A percentile compares a stretch with the other conserved stretches of the same genome.
Evolutionary conservation across 2,888 invertebrate species (phyloP).

Genomic region (Pseudeuparius sepicola): DNA sequence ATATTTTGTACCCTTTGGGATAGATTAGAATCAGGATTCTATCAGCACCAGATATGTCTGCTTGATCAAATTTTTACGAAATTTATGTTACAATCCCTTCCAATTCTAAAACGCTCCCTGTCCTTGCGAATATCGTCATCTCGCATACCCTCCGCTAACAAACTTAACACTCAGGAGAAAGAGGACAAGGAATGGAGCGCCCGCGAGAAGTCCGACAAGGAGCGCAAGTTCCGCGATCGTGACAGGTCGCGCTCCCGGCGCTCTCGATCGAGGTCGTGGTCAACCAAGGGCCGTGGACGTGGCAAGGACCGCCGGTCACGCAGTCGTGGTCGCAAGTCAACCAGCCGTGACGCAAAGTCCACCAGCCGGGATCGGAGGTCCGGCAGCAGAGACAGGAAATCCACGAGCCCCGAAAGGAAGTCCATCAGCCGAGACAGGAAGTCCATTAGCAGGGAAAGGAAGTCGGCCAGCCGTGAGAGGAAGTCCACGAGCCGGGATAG

Average conservation of each 20-base stretch:
- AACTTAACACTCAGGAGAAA: constrained; percentile 64
- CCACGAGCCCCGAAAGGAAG: constrained; percentile 26
- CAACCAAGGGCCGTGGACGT: constrained; percentile 23
- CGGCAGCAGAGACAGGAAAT: constrained; percentile 25
- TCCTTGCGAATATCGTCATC: no score
- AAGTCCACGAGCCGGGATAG: constrained; percentile 19
- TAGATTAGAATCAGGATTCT: no score
- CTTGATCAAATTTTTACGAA: no score
- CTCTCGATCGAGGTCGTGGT: constrained; percentile 30
- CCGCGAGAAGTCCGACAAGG: constrained; percentile 36
- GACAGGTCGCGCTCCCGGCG: constrained; percentile 34
- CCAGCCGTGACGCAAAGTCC: constrained; percentile 25
- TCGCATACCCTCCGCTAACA: no score
- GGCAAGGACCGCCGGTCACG: constrained; percentile 23
- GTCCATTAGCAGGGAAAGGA: constrained; percentile 23
- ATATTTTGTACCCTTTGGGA: no score
- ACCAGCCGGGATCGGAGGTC: constrained; percentile 16
- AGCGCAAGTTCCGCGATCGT: constrained; percentile 41
- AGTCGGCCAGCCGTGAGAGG: constrained; percentile 26
- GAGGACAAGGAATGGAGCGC: constrained; percentile 56
- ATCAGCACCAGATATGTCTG: no score
- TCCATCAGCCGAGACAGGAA: constrained; percentile 27
- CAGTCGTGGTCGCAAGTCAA: constrained; percentile 15
- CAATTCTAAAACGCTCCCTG: no score
- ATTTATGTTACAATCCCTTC: no score